Percentiles rank a stretch among this genome's conserved stretches.
phyloP scores from a whole-genome alignment of 2,888 invertebrate species.

The Gonocerus acuteangulatus region DNA sequence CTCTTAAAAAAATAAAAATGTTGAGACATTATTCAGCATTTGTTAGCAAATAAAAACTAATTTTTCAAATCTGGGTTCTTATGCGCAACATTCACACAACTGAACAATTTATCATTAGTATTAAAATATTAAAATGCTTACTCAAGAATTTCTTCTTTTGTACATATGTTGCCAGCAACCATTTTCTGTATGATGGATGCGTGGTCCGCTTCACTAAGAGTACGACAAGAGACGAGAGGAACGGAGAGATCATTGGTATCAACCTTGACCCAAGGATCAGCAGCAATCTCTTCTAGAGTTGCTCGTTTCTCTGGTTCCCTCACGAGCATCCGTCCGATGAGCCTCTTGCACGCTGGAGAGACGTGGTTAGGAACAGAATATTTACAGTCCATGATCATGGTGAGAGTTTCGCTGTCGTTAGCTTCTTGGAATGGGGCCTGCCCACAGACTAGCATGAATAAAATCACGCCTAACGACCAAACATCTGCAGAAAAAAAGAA shows the following conservation, averaged over 20 bases:
- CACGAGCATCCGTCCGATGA: conserved; percentile 89
- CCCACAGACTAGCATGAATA: conserved; percentile 97
- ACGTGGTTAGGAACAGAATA: conserved; percentile 86
- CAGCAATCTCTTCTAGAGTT: conserved; percentile 76
- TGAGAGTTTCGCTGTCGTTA: conserved; percentile 97
- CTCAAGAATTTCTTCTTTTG: conserved; percentile 88
- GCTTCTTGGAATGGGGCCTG: conserved; percentile 98
- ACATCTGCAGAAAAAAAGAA: conserved; percentile 59
- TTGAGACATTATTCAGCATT: no score
- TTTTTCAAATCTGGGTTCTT: no score
- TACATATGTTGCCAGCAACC: conserved; percentile 90
- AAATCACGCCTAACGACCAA: conserved; percentile 97
- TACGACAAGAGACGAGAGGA: conserved; percentile 81
- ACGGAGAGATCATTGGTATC: conserved; percentile 52
- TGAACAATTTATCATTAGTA: no score
- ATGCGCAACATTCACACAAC: no score
- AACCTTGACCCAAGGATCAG: conserved; percentile 72
- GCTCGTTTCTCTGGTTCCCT: conserved; percentile 88
- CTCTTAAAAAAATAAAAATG: no score
- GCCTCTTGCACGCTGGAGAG: conserved; percentile 77
- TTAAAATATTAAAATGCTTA: conserved; percentile 45
- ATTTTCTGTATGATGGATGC: conserved; percentile 87
- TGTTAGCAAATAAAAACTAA: no score
- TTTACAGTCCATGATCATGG: conserved; percentile 99
- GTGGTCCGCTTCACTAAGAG: conserved; percentile 86